Base-by-base conservation (phyloP, 2,797 vertebrate species). In the Moxostoma hubbsi region DNA sequence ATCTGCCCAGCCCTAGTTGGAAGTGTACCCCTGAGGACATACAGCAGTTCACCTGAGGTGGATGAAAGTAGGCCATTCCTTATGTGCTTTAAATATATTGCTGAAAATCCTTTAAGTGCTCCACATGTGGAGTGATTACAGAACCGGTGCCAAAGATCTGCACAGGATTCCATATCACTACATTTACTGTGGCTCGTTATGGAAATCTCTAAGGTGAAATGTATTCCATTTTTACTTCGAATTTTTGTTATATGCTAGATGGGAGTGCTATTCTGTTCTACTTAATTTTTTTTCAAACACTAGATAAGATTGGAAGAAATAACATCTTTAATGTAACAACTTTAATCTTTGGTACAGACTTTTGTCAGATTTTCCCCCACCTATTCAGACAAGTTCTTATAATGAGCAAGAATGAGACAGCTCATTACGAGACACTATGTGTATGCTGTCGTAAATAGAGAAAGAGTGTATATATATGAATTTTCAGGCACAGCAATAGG, bases 41-140 rank as follows among this genome's bases (percentile, higher is more conserved):
- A 73, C 16, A 45, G 62, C 13, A 2, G 49, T 2, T 57, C 45
- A 69, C 79, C 72, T 69, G 65, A 75, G 55, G 24, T 11, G 59
- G 63, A 74, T 9, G 46, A 54, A 43, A 73, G 47, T 43, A 79
- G 53, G 47, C 70, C 69, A 74, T 80, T 53, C 64, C 51, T 80
- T 70, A 55, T 51, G 24, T 9, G 10, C 43, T 64, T 50, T 66
- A 64, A 79, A 75, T 72, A 73, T 65, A 59, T 16, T 72, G 70
- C 64, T 55, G 70, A 82, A 73, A 73, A 73, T 62, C 55, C 45
- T 74, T 74, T 51, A 75, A 76, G 73, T 51, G 82, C 59, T 73
- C 45, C 5, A 50, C 18, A 24, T 7, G 59, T 64, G 76, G 61
- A 75, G 57, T 63, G 55, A 81, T 83, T 83, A 81, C 63, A 81